Evolutionary conservation across 2,888 invertebrate genomes (phyloP).

Genomic region (Vandiemenella viatica): DNA sequence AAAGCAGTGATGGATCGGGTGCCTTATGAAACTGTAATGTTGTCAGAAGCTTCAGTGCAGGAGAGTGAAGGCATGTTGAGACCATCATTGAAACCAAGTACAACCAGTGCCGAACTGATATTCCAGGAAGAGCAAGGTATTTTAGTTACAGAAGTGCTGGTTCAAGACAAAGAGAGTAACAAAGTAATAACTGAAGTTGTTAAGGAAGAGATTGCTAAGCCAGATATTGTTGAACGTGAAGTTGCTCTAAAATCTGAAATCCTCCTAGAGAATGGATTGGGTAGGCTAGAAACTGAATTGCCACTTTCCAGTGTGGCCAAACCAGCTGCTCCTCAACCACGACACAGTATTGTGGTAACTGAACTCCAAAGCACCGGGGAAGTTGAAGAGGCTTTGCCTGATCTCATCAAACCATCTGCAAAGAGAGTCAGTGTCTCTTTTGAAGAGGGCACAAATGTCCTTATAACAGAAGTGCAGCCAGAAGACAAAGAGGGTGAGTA

Average conservation of each 20-base stretch:
- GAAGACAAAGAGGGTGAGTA: slow-evolving; percentile 36
- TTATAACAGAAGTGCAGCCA: slow-evolving; percentile 32
- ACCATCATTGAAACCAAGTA: slow-evolving; percentile 17
- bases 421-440: slow-evolving; percentile 29
- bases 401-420: slow-evolving; percentile 28
- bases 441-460: slow-evolving; percentile 27
- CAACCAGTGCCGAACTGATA: slow-evolving; percentile 19
- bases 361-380: slow-evolving; percentile 33
- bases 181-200: slow-evolving; percentile 30
- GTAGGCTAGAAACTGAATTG: slow-evolving; percentile 19
- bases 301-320: slow-evolving; percentile 23
- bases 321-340: slow-evolving; percentile 24
- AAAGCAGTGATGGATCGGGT: slow-evolving; percentile 23
- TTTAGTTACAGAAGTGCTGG: slow-evolving; percentile 25
- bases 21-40: slow-evolving; percentile 24
- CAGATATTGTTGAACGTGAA: slow-evolving; percentile 30
- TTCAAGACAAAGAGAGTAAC: slow-evolving; percentile 19
- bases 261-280: slow-evolving; percentile 21
- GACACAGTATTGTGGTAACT: slow-evolving; percentile 34
- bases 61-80: slow-evolving; percentile 24
- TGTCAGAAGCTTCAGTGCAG: slow-evolving; percentile 21
- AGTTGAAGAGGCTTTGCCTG: slow-evolving; percentile 30
- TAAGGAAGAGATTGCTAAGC: slow-evolving; percentile 30
- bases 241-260: slow-evolving; percentile 31
- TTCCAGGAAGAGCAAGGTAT: slow-evolving; percentile 24